A percentile compares a stretch with the other conserved stretches of the same genome.
Evolutionary conservation across 2,888 invertebrate genomes (phyloP).

Genomic region (Brachylomia viminalis): DNA sequence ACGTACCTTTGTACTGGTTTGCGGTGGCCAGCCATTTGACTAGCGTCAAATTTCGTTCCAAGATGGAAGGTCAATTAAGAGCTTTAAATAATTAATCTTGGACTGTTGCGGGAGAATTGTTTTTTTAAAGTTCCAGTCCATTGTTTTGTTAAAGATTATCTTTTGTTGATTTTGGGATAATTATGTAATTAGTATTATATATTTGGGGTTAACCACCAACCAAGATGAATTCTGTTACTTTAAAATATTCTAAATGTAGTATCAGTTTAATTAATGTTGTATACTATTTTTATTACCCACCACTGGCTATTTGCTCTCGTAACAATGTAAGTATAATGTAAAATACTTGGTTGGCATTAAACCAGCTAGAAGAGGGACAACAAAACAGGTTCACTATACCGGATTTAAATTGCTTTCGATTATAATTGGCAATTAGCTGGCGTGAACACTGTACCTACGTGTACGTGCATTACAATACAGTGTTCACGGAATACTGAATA

Average conservation of each 20-base stretch:
- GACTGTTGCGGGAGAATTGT: accelerated
- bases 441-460: constrained; percentile 20
- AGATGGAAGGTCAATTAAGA: constrained; percentile 14
- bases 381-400: constrained; percentile 14
- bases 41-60: constrained; percentile 16
- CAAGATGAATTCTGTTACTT: neutral
- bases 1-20: constrained; percentile 30
- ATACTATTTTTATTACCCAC: neutral
- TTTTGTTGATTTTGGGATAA: neutral
- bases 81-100: neutral
- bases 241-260: neutral
- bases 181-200: neutral
- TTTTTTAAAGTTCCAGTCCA: neutral
- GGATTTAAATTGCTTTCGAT: constrained; percentile 49
- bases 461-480: constrained; percentile 33
- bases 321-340: constrained; percentile 2
- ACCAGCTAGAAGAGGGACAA: constrained; percentile 6
- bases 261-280: neutral
- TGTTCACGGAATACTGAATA: constrained; percentile 32
- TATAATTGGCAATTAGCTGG: constrained; percentile 55
- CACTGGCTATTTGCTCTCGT: neutral
- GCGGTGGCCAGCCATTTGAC: constrained; percentile 13
- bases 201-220: neutral
- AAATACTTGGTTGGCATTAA: neutral
- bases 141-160: neutral